These are phyloP conservation scores for Pegoplata infirma DNA, from an alignment of 2,888 invertebrate genomes.

Conservation along the genomic window DNA sequence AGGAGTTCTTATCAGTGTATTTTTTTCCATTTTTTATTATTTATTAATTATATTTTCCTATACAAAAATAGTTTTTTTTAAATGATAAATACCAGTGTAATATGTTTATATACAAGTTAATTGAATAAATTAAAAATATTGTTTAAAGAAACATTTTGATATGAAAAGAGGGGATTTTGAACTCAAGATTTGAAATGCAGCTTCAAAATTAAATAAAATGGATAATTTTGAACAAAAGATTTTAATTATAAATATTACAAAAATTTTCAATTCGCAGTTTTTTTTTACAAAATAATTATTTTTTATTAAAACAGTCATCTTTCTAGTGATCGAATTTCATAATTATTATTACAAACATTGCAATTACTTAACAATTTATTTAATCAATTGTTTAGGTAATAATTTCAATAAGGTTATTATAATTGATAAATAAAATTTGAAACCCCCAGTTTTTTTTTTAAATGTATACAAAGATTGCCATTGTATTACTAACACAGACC, in stretches of 20 bases:
- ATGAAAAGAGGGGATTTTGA: neutral
- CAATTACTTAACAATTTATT: neutral
- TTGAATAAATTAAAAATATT: neutral
- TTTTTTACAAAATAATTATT: no score
- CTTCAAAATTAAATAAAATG: no score
- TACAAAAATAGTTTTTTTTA: neutral
- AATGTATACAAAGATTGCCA: neutral
- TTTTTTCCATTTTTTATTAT: constrained; percentile 13
- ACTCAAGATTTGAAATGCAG: neutral
- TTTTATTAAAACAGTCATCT: no score
- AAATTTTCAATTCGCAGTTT: no score
- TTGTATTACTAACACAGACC: neutral
- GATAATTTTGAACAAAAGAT: no score
- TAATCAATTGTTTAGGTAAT: neutral
- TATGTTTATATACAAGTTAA: neutral
- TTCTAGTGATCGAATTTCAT: no score
- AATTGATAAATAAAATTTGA: neutral
- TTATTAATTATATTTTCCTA: neutral
- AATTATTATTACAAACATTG: no score
- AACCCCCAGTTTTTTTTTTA: neutral
- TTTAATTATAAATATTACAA: no score
- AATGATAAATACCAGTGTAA: neutral
- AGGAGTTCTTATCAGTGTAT: constrained; percentile 39
- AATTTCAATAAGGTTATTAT: neutral
- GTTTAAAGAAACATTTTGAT: neutral